These are phyloP conservation scores for Penaeus indicus DNA, from an alignment of 1,140 invertebrate species.

Conservation along the genomic window DNA sequence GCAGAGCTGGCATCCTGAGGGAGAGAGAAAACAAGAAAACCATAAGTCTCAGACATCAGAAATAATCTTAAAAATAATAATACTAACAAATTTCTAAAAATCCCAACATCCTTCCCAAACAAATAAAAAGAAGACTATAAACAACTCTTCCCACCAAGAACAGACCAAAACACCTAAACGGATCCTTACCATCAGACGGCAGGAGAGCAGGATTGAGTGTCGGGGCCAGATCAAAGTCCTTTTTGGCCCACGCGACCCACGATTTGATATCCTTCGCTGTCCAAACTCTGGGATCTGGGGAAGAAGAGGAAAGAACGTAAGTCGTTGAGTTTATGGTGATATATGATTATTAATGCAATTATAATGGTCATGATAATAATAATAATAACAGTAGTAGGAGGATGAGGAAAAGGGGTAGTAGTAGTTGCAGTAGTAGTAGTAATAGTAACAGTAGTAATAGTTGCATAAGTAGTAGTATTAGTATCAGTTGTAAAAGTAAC, in stretches of 20 bases:
- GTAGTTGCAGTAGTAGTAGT: too few relatives aligned
- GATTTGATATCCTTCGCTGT: conserved; percentile 43
- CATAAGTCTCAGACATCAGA: neutral
- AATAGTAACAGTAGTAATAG: too few relatives aligned
- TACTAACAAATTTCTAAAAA: neutral
- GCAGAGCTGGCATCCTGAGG: conserved; percentile 46
- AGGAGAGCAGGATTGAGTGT: conserved; percentile 29
- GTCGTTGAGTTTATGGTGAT: neutral
- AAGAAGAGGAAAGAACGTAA: neutral
- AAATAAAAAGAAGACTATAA: too few relatives aligned
- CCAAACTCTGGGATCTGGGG: conserved; percentile 52
- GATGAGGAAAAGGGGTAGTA: too few relatives aligned
- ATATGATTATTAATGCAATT: neutral
- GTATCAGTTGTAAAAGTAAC: too few relatives aligned
- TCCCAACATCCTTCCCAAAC: too few relatives aligned
- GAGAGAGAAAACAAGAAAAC: neutral
- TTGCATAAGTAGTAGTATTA: too few relatives aligned
- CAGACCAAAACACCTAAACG: too few relatives aligned
- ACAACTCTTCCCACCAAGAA: neutral
- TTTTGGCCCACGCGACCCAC: conserved; percentile 41
- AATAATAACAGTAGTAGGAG: too few relatives aligned
- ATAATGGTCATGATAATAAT: too few relatives aligned
- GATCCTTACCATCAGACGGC: conserved; percentile 29
- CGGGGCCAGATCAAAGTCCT: conserved; percentile 39
- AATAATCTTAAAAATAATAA: neutral